Conservation (phyloP, 2,113 vertebrate genomes). For the Lepus europaeus region DNA sequence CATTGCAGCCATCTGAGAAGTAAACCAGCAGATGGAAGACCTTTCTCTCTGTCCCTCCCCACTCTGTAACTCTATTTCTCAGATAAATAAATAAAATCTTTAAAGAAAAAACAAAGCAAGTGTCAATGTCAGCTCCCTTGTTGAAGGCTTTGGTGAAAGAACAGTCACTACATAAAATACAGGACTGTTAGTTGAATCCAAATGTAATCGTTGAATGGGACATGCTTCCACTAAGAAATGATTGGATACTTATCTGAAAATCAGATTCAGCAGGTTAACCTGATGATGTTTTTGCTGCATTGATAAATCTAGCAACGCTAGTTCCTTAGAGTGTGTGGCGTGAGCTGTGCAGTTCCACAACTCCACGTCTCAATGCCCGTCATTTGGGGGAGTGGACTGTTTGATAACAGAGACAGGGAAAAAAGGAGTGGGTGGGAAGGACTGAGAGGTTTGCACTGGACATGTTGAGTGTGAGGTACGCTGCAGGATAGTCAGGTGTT, state of each 20-base stretch:
- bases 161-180: not conserved
- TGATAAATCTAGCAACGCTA: not conserved
- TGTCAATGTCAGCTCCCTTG: not conserved
- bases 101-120: too few species aligned
- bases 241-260: not conserved
- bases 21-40: too few species aligned
- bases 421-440: not conserved
- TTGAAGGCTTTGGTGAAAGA: not conserved
- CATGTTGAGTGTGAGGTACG: too few species aligned
- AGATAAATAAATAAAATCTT: too few species aligned
- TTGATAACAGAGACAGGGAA: not conserved
- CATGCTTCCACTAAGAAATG: not conserved
- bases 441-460: not conserved
- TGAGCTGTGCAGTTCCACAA: too few species aligned
- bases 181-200: not conserved
- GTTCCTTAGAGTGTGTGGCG: too few species aligned
- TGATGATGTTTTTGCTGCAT: not conserved
- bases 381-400: not conserved
- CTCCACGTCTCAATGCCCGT: too few species aligned
- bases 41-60: too few species aligned
- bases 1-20: too few species aligned
- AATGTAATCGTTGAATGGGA: not conserved
- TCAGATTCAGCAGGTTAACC: not conserved
- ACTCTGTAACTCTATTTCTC: too few species aligned
- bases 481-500: not conserved